Base-by-base conservation (phyloP, 1,140 invertebrate genomes). In the Trachymyrmex septentrionalis region DNA sequence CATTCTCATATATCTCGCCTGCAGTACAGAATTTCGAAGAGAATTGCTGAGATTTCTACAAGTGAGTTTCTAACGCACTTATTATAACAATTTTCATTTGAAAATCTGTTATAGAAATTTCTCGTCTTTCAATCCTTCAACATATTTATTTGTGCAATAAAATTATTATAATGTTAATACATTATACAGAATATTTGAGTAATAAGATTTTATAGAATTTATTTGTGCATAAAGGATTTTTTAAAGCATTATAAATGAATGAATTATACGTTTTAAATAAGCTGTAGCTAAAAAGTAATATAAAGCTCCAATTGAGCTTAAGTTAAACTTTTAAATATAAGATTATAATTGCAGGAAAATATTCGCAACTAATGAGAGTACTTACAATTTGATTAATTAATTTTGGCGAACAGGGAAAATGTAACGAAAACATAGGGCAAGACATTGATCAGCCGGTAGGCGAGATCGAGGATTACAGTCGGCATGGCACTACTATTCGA, bases 401-500 rank as follows among this genome's bases (percentile, higher is more conserved):
- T n/a, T 66, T 64, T 50, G 30, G 10, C 19, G 16, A 34, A 69
- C n/a, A 82, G 80, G 88, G 86, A 14, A 89, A 55, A 44, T 89
- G 84, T 34, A 80, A 27, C 19, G 86, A 67, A 21, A 86, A n/a
- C 53, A 10, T 7, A 1, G 75, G 61, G 9, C 87, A 82, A 53
- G 76, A 89, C 6, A 6, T 59, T 30, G 84, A 89, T 76, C 84
- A 78, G 30, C 88, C 88, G 57, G 55, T 89, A 24, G 88, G 88
- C 0, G 87, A 89, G 27, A 89, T 89, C 14, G 87, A 89, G 57
- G 88, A 89, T 10, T 89, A 89, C 12, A 89, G 88, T 19, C 76
- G 87, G 27, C 88, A 89, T 10, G 88, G 88, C 6, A 89, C 88
- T 2, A 89, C 88, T 10, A 75, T 89, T 69, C 87, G 88, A 82